Evolutionary conservation across 2,113 vertebrate genomes (phyloP).

Genomic region (Rhabdomys dilectus): DNA sequence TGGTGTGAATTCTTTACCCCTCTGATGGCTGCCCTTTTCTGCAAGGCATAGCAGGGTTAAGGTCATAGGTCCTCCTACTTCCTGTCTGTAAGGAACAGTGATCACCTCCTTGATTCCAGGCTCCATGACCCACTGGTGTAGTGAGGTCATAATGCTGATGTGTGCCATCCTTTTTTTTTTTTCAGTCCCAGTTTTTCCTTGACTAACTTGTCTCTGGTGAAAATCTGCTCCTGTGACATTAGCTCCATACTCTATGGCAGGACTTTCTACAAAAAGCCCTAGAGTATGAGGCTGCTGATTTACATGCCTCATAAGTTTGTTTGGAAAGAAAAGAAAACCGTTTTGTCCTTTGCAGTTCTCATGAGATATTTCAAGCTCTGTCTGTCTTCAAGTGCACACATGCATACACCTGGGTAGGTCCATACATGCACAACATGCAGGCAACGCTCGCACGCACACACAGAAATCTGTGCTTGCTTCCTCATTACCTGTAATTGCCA

Average conservation of each 20-base stretch:
- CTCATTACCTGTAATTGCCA: not conserved
- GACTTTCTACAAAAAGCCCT: not conserved
- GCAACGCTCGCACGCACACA: not conserved
- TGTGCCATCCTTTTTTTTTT: not conserved
- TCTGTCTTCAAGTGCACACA: not conserved
- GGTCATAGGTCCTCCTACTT: not conserved
- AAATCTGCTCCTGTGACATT: not conserved
- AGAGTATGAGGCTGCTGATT: not conserved
- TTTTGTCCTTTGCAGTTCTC: not conserved
- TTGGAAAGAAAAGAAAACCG: not conserved
- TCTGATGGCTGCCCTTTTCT: too few relatives aligned
- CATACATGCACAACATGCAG: accelerated
- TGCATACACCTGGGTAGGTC: accelerated
- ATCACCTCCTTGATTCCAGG: not conserved
- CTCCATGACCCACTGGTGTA: too few relatives aligned
- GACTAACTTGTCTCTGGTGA: not conserved
- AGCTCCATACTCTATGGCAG: not conserved
- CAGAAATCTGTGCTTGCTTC: not conserved
- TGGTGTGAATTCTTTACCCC: accelerated
- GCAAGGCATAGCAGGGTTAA: too few relatives aligned
- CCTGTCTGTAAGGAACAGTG: too few relatives aligned
- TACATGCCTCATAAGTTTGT: not conserved
- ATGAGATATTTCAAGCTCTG: not conserved
- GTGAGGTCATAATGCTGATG: too few relatives aligned
- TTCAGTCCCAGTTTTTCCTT: not conserved